These are phyloP conservation scores for Saxicola maurus DNA, from an alignment of 2,797 vertebrate species.

Conservation along the genomic window DNA sequence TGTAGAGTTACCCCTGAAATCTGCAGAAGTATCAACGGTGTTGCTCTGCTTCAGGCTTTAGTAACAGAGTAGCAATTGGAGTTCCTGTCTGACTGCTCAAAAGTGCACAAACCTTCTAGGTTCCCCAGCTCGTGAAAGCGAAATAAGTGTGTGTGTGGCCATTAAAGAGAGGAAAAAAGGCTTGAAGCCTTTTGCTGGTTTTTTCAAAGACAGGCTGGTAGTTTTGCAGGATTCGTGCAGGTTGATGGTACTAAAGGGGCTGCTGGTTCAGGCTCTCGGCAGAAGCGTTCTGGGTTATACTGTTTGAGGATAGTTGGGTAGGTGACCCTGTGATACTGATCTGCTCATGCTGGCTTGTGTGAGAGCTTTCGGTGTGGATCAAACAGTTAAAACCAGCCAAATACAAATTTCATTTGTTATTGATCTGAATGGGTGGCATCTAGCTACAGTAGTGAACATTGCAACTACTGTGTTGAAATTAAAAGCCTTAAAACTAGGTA, in stretches of 20 bases:
- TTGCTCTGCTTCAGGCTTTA: background rate
- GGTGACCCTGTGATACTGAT: background rate
- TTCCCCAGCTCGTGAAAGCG: rapidly evolving
- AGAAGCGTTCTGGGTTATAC: rapidly evolving
- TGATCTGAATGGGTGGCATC: background rate
- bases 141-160: background rate
- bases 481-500: background rate
- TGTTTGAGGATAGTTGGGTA: background rate
- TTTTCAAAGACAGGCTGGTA: background rate
- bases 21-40: background rate
- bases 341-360: background rate
- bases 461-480: background rate
- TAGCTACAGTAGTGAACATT: background rate
- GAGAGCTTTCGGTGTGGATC: background rate
- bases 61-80: background rate
- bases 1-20: background rate
- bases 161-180: background rate
- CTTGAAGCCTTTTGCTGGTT: background rate
- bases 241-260: background rate
- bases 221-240: background rate
- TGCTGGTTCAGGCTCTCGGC: background rate
- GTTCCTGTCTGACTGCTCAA: background rate
- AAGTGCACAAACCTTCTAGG: rapidly evolving
- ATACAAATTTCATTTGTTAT: background rate
- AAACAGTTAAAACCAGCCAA: background rate